Evolutionary conservation across 2,888 invertebrate species (phyloP).

Genomic region (Fragum whitleyi): DNA sequence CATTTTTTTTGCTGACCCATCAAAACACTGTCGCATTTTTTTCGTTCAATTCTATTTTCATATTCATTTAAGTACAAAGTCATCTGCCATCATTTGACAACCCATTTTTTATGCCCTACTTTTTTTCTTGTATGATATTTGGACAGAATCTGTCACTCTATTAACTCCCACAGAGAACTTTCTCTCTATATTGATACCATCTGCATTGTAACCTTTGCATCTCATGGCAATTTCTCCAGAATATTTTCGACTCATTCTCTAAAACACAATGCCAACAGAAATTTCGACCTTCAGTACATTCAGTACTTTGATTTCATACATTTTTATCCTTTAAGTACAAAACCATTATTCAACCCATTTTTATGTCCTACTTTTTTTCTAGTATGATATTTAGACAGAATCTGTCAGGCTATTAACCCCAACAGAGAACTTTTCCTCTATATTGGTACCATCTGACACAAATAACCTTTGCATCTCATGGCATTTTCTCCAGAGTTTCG

Average conservation of each 20-base stretch:
- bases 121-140: neutral
- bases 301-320: too few relatives aligned
- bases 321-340: too few relatives aligned
- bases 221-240: neutral
- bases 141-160: neutral
- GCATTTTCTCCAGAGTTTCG: neutral
- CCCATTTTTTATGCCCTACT: neutral
- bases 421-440: neutral
- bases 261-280: too few relatives aligned
- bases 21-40: too few relatives aligned
- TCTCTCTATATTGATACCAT: neutral
- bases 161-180: neutral
- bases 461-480: neutral
- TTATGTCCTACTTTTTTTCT: neutral
- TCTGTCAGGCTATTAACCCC: neutral
- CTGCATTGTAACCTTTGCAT: neutral
- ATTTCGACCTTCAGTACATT: too few relatives aligned
- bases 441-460: neutral
- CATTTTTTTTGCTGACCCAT: too few relatives aligned
- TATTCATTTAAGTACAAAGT: too few relatives aligned
- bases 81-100: too few relatives aligned
- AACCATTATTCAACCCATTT: neutral
- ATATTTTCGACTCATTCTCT: too few relatives aligned
- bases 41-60: too few relatives aligned
- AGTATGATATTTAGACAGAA: neutral